phyloP scores from a whole-genome alignment of 2,797 vertebrate species.

The Fundulus diaphanus region DNA sequence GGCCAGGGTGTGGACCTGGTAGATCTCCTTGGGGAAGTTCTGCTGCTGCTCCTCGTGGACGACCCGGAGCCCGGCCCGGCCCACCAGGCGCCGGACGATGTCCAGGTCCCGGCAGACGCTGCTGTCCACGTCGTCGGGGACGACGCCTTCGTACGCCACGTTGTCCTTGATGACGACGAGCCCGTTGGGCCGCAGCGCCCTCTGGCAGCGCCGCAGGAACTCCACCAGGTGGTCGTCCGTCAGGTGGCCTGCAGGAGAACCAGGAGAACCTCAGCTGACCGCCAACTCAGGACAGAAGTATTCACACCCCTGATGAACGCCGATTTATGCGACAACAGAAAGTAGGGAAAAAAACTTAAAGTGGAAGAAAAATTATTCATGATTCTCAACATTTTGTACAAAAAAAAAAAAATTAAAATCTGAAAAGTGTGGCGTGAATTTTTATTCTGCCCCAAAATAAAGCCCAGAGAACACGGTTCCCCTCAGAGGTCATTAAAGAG shows the following conservation, averaged over 20 bases:
- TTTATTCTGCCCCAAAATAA: background rate
- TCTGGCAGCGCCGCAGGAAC: constrained; percentile 89
- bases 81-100: constrained; percentile 82
- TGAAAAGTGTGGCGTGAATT: background rate
- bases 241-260: constrained; percentile 86
- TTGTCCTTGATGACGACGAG: constrained; percentile 96
- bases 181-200: constrained; percentile 86
- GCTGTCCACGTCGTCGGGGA: constrained; percentile 96
- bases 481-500: too few species aligned
- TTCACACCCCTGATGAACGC: background rate
- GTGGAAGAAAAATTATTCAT: background rate
- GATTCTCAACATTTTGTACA: too few species aligned
- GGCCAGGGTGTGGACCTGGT: constrained; percentile 92
- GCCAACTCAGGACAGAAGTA: background rate
- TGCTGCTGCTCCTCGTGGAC: constrained; percentile 89
- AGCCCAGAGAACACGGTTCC: background rate
- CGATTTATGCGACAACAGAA: too few species aligned
- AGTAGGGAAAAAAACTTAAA: background rate
- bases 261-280: too few species aligned
- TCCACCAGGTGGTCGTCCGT: constrained; percentile 90
- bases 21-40: constrained; percentile 95
- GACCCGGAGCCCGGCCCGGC: constrained; percentile 84
- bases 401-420: too few species aligned
- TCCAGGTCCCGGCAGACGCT: constrained; percentile 92
- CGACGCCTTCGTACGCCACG: constrained; percentile 92